Evolutionary conservation across 2,113 vertebrate species (phyloP).

Genomic region (Hymenochirus boettgeri): DNA sequence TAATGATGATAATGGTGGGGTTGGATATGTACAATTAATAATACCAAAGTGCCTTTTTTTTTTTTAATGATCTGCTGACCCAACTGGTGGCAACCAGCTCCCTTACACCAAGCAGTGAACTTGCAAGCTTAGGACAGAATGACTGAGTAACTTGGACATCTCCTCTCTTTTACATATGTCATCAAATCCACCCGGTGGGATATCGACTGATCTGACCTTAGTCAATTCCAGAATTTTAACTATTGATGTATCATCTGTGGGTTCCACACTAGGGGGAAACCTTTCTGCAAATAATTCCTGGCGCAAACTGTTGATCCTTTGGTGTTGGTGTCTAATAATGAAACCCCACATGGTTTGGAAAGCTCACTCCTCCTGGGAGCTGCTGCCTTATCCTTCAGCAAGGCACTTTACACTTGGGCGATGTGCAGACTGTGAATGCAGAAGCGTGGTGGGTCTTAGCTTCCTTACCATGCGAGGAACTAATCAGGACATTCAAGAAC

Average conservation of each 20-base stretch:
- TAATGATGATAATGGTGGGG: no score
- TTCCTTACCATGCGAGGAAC: conserved; percentile 68
- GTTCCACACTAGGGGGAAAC: conserved; percentile 62
- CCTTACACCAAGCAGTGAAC: conserved; percentile 84
- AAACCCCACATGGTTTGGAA: conserved; percentile 74
- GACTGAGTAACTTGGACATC: conserved; percentile 82
- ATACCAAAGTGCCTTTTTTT: no score
- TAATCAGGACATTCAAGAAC: conserved; percentile 63
- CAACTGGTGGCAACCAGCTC: conserved; percentile 79
- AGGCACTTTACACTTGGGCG: conserved; percentile 75
- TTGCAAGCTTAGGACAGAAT: conserved; percentile 72
- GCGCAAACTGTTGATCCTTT: conserved; percentile 79
- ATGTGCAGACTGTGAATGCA: no score
- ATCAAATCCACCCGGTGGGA: conserved; percentile 53
- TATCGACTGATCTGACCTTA: conserved; percentile 74
- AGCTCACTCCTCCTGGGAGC: conserved; percentile 66
- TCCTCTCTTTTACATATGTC: conserved; percentile 81
- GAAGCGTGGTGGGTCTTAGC: conserved; percentile 78
- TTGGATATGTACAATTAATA: no score
- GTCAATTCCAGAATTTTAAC: conserved; percentile 86
- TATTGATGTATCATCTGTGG: conserved; percentile 78
- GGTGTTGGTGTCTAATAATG: conserved; percentile 71
- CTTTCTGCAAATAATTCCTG: conserved; percentile 59
- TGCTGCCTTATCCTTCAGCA: conserved; percentile 73
- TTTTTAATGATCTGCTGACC: conserved; percentile 73